Percentiles rank a stretch among this genome's conserved stretches.
Conservation (phyloP, 2,113 vertebrate genomes). For the Xerus inauris region DNA sequence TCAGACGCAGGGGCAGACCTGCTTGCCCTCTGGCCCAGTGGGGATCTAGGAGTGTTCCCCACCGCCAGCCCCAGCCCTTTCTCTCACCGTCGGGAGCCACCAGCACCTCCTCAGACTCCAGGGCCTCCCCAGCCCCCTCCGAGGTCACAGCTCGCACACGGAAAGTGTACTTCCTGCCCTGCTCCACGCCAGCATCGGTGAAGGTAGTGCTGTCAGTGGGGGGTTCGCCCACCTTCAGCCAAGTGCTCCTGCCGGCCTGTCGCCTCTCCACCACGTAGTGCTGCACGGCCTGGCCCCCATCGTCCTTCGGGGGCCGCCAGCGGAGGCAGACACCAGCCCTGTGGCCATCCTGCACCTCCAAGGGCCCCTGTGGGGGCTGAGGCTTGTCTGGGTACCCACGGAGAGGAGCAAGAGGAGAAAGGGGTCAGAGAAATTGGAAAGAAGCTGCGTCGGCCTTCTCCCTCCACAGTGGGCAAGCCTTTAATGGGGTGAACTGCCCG, state of each 20-base stretch:
- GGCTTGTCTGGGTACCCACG: constrained; percentile 86
- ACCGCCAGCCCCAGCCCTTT: fast-evolving
- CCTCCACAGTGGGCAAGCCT: background rate
- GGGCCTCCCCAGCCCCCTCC: constrained; percentile 87
- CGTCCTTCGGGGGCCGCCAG: constrained; percentile 90
- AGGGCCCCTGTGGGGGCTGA: constrained; percentile 89
- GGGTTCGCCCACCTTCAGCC: constrained; percentile 89
- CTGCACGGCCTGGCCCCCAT: constrained; percentile 89
- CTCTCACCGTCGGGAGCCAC: constrained; percentile 89
- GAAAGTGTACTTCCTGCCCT: constrained; percentile 90
- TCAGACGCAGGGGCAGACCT: background rate
- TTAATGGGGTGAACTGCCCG: background rate
- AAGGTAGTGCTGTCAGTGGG: constrained; percentile 84
- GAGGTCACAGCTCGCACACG: constrained; percentile 89
- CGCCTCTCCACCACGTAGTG: constrained; percentile 89
- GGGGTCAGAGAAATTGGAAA: background rate
- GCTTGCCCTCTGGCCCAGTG: background rate
- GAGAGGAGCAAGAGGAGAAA: background rate
- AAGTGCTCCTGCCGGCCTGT: constrained; percentile 86
- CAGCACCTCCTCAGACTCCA: constrained; percentile 91
- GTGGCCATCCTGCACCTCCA: constrained; percentile 85
- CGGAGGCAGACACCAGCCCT: constrained; percentile 85
- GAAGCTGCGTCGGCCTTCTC: fast-evolving
- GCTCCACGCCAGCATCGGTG: constrained; percentile 87
- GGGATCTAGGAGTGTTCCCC: fast-evolving